These are phyloP conservation scores for Metopolophium dirhodum DNA, from an alignment of 1,140 invertebrate species.

Conservation along the genomic window DNA sequence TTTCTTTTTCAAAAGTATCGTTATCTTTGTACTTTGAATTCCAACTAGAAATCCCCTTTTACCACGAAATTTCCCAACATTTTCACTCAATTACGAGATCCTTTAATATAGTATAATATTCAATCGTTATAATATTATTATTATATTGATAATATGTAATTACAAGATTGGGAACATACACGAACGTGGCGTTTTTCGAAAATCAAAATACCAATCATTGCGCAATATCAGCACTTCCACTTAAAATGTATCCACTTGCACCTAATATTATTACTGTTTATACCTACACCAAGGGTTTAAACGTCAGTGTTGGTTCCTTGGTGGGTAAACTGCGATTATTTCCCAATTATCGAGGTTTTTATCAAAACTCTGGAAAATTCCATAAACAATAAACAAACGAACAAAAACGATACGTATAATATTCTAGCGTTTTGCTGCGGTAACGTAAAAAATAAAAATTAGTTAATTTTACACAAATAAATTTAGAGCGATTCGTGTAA, in stretches of 20 bases:
- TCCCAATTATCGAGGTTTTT: background rate
- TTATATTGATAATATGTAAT: background rate
- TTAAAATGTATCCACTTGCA: background rate
- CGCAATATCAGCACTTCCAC: background rate
- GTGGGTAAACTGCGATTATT: background rate
- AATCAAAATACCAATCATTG: background rate
- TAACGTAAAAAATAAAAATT: background rate
- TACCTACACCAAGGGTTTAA: background rate
- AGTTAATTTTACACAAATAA: background rate
- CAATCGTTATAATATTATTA: background rate
- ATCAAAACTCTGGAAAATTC: background rate
- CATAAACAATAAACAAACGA: background rate
- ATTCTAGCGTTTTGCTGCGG: background rate
- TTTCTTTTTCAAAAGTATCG: background rate
- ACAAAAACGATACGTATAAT: background rate
- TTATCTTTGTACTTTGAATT: background rate
- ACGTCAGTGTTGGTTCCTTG: background rate
- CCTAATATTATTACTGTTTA: background rate
- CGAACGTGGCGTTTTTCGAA: background rate
- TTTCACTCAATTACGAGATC: background rate
- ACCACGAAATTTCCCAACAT: background rate
- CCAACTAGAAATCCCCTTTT: background rate
- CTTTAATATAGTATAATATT: background rate
- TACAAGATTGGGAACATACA: background rate
- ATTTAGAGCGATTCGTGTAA: background rate